Conservation (phyloP, 2,797 vertebrate genomes). For the Rousettus madagascariensis region DNA sequence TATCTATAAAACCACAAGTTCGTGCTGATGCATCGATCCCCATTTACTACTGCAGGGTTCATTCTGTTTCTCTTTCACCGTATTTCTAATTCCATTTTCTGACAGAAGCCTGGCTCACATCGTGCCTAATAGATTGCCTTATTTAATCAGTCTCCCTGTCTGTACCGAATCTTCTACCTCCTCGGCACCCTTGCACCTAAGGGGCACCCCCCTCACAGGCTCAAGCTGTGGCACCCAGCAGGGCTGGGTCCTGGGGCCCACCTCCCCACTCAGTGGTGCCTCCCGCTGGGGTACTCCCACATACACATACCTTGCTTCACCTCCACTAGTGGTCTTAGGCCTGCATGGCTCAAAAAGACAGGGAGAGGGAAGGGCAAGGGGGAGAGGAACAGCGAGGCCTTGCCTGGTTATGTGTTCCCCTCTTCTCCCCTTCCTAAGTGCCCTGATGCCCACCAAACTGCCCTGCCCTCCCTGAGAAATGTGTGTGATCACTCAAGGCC, state of each 20-base stretch:
- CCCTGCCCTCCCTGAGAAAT: background rate
- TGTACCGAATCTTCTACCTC: background rate
- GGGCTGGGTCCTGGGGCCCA: background rate
- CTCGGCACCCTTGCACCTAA: background rate
- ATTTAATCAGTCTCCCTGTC: background rate
- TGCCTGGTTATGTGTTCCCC: background rate
- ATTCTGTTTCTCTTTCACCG: background rate
- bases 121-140: background rate
- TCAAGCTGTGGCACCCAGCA: background rate
- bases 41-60: background rate
- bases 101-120: background rate
- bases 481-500: accelerated
- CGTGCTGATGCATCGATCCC: background rate
- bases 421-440: no score
- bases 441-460: background rate
- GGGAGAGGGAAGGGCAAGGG: background rate
- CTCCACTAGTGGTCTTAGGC: no score
- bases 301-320: no score
- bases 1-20: background rate
- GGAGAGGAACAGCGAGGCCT: background rate
- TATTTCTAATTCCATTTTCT: background rate
- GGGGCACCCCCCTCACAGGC: background rate
- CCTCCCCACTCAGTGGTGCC: background rate
- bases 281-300: background rate
- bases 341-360: background rate